A percentile compares a stretch with the other conserved stretches of the same genome.
Evolutionary conservation across 2,113 vertebrate genomes (phyloP).

Genomic region (Maccullochella peelii): DNA sequence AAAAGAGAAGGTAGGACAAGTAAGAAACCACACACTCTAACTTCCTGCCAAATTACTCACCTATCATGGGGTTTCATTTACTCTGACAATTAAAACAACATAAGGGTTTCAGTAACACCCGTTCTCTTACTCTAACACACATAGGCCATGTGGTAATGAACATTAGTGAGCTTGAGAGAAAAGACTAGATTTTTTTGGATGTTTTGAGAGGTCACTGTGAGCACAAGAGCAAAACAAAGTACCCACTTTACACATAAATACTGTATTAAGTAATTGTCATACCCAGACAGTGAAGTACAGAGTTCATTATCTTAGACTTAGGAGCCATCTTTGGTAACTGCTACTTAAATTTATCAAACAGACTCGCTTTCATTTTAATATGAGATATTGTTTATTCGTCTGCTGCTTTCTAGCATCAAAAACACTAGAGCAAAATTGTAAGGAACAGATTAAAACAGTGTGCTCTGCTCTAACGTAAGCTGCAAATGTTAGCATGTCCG

Average conservation of each 20-base stretch:
- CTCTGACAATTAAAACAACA: slow-evolving; percentile 52
- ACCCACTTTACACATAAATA: not conserved
- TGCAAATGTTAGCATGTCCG: not conserved
- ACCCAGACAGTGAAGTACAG: not conserved
- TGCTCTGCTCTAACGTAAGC: too few species aligned
- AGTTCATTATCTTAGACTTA: not conserved
- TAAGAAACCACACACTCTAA: slow-evolving; percentile 71
- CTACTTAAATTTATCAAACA: not conserved
- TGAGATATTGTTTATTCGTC: not conserved
- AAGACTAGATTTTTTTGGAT: not conserved
- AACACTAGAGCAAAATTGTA: not conserved
- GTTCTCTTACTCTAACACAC: slow-evolving; percentile 3
- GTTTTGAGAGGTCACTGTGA: not conserved
- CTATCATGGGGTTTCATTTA: slow-evolving; percentile 66
- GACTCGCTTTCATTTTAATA: not conserved
- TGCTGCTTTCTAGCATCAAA: not conserved
- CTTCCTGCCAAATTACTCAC: slow-evolving; percentile 73
- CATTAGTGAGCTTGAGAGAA: not conserved
- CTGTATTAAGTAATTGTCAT: not conserved
- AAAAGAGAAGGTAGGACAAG: slow-evolving; percentile 62
- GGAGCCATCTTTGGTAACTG: not conserved
- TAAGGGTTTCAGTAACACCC: slow-evolving; percentile 26
- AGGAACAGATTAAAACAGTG: not conserved
- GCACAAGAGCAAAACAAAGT: not conserved
- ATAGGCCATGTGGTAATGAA: slow-evolving; percentile 1